These are phyloP conservation scores for Venustoraphidia nigricollis DNA, from an alignment of 2,888 invertebrate genomes.

Conservation along the genomic window DNA sequence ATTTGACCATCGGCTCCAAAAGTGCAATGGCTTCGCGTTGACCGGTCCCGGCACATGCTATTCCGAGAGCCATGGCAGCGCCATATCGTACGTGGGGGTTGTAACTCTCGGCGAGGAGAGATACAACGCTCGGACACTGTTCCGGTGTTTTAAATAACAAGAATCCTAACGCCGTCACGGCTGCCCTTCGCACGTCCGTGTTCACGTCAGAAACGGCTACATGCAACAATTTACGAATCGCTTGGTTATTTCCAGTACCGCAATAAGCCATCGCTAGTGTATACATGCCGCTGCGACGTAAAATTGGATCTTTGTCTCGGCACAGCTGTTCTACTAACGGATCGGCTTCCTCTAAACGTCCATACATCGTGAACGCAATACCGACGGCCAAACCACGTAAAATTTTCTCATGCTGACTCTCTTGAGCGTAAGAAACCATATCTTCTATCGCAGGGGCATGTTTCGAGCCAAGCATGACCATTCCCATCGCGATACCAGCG, in stretches of 20 bases:
- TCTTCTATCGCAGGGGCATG: conserved; percentile 78
- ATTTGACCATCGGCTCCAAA: conserved; percentile 93
- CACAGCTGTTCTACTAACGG: conserved; percentile 76
- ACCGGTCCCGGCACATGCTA: conserved; percentile 98
- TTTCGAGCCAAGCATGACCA: conserved; percentile 97
- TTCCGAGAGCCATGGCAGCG: conserved; percentile 97
- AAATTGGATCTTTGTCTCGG: conserved; percentile 86
- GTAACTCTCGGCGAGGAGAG: conserved; percentile 92
- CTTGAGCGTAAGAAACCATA: conserved; percentile 89
- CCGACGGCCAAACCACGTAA: conserved; percentile 92
- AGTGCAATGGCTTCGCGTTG: conserved; percentile 89
- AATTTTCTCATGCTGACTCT: conserved; percentile 97
- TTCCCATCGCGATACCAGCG: conserved; percentile 97
- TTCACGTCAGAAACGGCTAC: conserved; percentile 97
- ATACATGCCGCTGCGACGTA: conserved; percentile 94
- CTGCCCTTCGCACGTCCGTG: conserved; percentile 95
- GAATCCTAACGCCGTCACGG: conserved; percentile 97
- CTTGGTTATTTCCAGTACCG: conserved; percentile 94
- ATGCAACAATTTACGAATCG: conserved; percentile 84
- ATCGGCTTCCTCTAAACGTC: conserved; percentile 92
- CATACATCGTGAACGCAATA: conserved; percentile 93
- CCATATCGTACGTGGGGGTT: conserved; percentile 99
- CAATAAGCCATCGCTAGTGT: conserved; percentile 97
- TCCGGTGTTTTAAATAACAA: conserved; percentile 91
- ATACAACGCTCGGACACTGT: conserved; percentile 94